phyloP scores from a whole-genome alignment of 92 coral and sea anemone genomes.

The Pocillopora meandrina region DNA sequence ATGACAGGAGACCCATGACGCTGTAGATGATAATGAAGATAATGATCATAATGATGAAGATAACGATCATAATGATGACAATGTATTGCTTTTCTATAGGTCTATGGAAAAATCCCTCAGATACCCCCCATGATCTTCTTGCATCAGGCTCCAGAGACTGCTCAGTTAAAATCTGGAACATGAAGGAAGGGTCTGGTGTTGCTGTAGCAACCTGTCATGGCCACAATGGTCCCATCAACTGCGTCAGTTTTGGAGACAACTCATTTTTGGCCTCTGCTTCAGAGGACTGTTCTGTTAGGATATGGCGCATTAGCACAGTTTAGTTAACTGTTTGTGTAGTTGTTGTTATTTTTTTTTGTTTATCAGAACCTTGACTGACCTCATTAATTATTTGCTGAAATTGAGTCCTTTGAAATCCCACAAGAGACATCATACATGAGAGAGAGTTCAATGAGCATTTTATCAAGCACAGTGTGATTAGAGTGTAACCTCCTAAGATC shows the following conservation, averaged over 20 bases:
- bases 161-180: slow-evolving; percentile 79
- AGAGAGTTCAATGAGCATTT: too few relatives aligned
- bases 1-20: too few relatives aligned
- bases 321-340: neutral
- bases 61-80: neutral
- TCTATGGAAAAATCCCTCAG: slow-evolving; percentile 22
- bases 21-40: too few relatives aligned
- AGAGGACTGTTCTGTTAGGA: slow-evolving; percentile 53
- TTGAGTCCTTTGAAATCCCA: too few relatives aligned
- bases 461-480: too few relatives aligned
- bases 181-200: slow-evolving; percentile 18
- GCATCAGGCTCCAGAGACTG: slow-evolving; percentile 81
- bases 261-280: slow-evolving; percentile 66
- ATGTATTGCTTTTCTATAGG: slow-evolving; percentile 33
- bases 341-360: neutral
- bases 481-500: too few relatives aligned
- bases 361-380: too few relatives aligned
- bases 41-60: too few relatives aligned
- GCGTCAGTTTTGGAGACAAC: slow-evolving; percentile 69
- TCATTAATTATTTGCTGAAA: too few relatives aligned
- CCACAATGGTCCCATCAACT: slow-evolving; percentile 59
- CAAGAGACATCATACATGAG: too few relatives aligned
- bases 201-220: slow-evolving; percentile 45
- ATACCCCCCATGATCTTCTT: slow-evolving; percentile 70
- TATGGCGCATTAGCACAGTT: slow-evolving; percentile 79